Percentiles rank a stretch among this genome's conserved stretches.
phyloP scores from a whole-genome alignment of 2,797 vertebrate genomes.

The Selene dorsalis region DNA sequence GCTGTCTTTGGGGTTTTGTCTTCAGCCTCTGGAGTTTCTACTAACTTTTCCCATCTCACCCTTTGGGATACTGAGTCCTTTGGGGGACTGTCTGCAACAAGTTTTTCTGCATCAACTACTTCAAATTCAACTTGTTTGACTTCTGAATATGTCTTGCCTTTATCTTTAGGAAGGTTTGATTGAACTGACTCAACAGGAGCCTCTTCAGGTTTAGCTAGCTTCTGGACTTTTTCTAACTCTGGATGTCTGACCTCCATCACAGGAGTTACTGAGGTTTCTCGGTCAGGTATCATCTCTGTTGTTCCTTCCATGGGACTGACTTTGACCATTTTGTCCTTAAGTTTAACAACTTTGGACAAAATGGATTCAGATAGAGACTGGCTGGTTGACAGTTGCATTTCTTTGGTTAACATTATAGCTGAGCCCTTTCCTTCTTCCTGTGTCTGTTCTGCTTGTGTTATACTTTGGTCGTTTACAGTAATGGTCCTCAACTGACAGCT shows the following conservation, averaged over 20 bases:
- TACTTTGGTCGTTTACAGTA: background rate
- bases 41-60: background rate
- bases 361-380: background rate
- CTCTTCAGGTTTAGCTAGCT: background rate
- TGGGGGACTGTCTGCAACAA: rapidly evolving
- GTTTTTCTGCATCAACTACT: background rate
- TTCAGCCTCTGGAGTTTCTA: background rate
- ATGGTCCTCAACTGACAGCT: background rate
- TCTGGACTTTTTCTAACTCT: background rate
- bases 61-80: background rate
- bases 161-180: background rate
- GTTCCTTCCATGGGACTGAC: slow-evolving; percentile 13
- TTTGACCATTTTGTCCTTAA: slow-evolving; percentile 33
- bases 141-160: background rate
- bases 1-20: background rate
- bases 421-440: background rate
- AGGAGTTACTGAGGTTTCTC: background rate
- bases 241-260: background rate
- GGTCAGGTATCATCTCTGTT: slow-evolving; percentile 10
- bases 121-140: background rate
- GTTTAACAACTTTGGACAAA: slow-evolving; percentile 21
- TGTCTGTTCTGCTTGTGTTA: background rate
- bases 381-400: background rate
- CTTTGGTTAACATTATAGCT: background rate
- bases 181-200: background rate